Conservation (phyloP, 2,797 vertebrate genomes). For the Parauchenoglanis punctatus region DNA sequence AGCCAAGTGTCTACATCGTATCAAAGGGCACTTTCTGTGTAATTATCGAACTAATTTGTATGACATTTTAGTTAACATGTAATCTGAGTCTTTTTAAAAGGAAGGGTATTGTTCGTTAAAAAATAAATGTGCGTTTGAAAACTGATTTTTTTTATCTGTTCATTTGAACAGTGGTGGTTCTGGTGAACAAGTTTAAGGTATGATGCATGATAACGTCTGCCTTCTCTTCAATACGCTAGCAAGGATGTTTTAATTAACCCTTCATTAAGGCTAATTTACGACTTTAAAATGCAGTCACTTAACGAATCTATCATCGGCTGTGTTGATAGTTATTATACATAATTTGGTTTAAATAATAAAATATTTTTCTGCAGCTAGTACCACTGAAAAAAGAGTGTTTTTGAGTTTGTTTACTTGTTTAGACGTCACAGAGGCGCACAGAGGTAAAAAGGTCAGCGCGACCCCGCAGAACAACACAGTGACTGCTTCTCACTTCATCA, state of each 20-base stretch:
- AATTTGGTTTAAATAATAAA: no score
- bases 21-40: neutral
- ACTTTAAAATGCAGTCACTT: neutral
- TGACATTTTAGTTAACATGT: neutral
- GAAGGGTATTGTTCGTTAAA: neutral
- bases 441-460: slow-evolving; percentile 83
- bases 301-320: neutral
- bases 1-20: neutral
- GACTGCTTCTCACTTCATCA: slow-evolving; percentile 46
- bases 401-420: slow-evolving; percentile 78
- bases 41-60: neutral
- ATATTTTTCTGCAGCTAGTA: neutral
- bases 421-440: slow-evolving; percentile 78
- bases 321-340: neutral
- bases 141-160: neutral
- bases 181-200: neutral
- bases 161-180: neutral
- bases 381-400: neutral
- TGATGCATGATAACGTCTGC: no score
- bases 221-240: neutral
- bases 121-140: neutral
- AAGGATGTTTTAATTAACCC: neutral
- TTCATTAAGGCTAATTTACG: neutral
- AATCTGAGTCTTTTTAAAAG: neutral
- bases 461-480: slow-evolving; percentile 53